A percentile compares a stretch with the other conserved stretches of the same genome.
Conservation (phyloP, 1,140 invertebrate genomes). For the Chionoecetes opilio region DNA sequence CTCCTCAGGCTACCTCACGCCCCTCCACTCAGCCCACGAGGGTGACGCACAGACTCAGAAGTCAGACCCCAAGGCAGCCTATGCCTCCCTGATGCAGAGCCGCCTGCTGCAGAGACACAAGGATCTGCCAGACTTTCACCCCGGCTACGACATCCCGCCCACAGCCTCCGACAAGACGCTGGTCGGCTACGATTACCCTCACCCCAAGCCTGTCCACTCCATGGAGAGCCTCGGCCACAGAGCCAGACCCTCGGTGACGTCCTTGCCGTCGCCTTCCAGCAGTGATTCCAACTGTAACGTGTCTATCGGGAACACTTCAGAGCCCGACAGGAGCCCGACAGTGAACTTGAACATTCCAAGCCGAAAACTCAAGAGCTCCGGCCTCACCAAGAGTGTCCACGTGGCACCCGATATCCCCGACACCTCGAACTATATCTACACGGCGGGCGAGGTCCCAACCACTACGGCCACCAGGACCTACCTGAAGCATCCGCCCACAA, state of each 20-base stretch:
- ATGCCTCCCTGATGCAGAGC: conserved; percentile 40
- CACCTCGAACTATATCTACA: conserved; percentile 62
- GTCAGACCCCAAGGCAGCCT: conserved; percentile 41
- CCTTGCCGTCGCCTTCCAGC: conserved; percentile 51
- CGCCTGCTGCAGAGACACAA: conserved; percentile 65
- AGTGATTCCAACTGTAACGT: conserved; percentile 64
- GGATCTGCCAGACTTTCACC: conserved; percentile 66
- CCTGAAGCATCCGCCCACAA: conserved; percentile 47
- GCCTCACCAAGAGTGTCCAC: conserved; percentile 55
- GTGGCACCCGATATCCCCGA: background rate
- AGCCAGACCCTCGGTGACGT: background rate
- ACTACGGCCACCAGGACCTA: conserved; percentile 37
- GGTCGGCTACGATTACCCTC: conserved; percentile 68
- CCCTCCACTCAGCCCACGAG: conserved; percentile 1
- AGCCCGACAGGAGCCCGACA: background rate
- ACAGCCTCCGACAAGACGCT: conserved; percentile 57
- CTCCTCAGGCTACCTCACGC: conserved; percentile 66
- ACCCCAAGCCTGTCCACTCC: conserved; percentile 65
- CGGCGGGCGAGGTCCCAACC: background rate
- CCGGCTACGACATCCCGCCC: conserved; percentile 71
- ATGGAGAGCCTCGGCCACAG: background rate
- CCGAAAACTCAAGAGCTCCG: conserved; percentile 62
- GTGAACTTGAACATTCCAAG: conserved; percentile 69
- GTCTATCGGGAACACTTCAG: background rate
- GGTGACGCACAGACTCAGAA: background rate